These are phyloP conservation scores for Tetragonula clypearis DNA, from an alignment of 1,140 invertebrate species.

Conservation along the genomic window DNA sequence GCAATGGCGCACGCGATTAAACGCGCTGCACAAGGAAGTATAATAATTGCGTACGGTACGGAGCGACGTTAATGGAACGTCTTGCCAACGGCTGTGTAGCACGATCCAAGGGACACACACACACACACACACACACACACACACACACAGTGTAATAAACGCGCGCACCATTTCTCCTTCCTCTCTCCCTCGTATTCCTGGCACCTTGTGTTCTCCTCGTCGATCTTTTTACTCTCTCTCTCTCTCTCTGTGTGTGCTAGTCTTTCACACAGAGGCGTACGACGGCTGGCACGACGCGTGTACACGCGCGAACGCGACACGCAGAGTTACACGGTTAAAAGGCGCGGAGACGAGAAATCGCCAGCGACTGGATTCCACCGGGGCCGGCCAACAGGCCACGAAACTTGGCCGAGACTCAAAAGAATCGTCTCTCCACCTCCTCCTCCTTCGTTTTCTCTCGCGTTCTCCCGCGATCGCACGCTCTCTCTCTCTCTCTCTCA, in stretches of 20 bases:
- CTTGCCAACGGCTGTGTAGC: constrained; percentile 56
- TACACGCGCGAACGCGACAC: constrained; percentile 30
- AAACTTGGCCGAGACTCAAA: constrained; percentile 69
- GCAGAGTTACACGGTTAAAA: constrained; percentile 54
- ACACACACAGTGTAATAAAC: constrained; percentile 54
- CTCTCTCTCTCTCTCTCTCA: too few species aligned
- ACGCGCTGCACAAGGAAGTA: constrained; percentile 53
- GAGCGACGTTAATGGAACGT: constrained; percentile 61
- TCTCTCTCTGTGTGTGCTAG: neutral
- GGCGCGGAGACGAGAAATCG: constrained; percentile 68
- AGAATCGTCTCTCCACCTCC: constrained; percentile 51
- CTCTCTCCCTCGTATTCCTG: constrained; percentile 22
- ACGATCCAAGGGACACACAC: constrained; percentile 55
- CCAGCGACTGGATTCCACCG: constrained; percentile 66
- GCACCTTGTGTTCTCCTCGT: constrained; percentile 30
- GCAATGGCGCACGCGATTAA: constrained; percentile 45
- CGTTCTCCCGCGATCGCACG: too few species aligned
- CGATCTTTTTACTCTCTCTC: neutral
- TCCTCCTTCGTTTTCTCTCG: neutral
- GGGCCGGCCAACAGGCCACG: constrained; percentile 62
- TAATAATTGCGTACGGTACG: constrained; percentile 57
- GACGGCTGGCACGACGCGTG: constrained; percentile 1
- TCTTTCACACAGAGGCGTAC: neutral
- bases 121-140: too few species aligned
- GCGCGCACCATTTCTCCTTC: constrained; percentile 57